Percentiles rank a stretch among this genome's conserved stretches.
Conservation (phyloP, 2,888 invertebrate species). For the Pammene aurita region DNA sequence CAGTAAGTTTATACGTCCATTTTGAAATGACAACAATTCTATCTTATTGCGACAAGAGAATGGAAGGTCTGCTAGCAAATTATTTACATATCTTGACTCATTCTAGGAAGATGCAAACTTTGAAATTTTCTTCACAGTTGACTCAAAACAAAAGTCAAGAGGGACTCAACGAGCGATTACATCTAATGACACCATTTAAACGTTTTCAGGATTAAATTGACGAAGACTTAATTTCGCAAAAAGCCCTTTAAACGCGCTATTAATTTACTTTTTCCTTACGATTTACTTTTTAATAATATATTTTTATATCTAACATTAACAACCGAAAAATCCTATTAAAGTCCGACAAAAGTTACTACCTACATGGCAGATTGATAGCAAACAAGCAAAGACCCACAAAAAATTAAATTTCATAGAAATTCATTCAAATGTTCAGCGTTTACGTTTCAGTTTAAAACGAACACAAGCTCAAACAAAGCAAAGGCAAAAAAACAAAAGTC, state of each 20-base stretch:
- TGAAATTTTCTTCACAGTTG: conserved; percentile 6
- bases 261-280: conserved; percentile 5
- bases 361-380: too few species aligned
- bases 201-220: conserved; percentile 16
- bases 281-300: background rate
- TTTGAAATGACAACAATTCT: too few species aligned
- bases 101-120: background rate
- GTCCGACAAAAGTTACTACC: too few species aligned
- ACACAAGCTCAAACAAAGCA: background rate
- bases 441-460: conserved; percentile 3
- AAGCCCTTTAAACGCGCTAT: conserved; percentile 4
- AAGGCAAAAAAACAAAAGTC: conserved; percentile 3
- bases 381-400: too few species aligned
- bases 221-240: conserved; percentile 24
- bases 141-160: conserved; percentile 17
- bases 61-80: too few species aligned
- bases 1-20: too few species aligned
- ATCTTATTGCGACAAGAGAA: too few species aligned
- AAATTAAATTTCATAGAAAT: too few species aligned
- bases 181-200: conserved; percentile 34
- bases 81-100: background rate
- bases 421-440: background rate
- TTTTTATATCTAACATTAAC: conserved; percentile 1
- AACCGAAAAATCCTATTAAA: background rate
- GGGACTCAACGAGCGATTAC: conserved; percentile 25